A percentile compares a stretch with the other conserved stretches of the same genome.
phyloP scores from a whole-genome alignment of 2,113 vertebrate genomes.

The Laterallus jamaicensis region DNA sequence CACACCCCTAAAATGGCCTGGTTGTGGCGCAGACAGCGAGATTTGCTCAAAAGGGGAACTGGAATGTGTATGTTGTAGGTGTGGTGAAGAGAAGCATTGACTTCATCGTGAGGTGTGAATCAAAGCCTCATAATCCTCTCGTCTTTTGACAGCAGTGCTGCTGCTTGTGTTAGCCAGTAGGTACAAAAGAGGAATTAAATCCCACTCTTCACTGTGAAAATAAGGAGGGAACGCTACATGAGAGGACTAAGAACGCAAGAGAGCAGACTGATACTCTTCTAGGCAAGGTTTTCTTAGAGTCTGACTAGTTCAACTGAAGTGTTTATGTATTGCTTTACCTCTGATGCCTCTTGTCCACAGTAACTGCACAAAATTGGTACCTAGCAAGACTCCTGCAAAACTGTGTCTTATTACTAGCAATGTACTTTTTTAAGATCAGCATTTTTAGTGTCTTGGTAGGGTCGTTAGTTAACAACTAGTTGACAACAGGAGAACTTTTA shows the following conservation, averaged over 20 bases:
- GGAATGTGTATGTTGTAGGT: background rate
- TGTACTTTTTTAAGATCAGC: background rate
- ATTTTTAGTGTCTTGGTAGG: background rate
- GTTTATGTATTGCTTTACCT: background rate
- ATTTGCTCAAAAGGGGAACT: background rate
- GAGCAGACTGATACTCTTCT: background rate
- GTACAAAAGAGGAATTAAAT: background rate
- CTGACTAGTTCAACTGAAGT: background rate
- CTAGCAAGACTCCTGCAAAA: background rate
- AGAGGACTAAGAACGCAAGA: background rate
- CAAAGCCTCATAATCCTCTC: background rate
- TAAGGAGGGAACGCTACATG: background rate
- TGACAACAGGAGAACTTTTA: background rate
- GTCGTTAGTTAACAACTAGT: background rate
- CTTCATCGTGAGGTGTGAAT: background rate
- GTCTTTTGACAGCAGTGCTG: background rate
- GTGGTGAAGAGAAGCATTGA: background rate
- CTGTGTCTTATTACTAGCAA: background rate
- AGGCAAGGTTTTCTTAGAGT: background rate
- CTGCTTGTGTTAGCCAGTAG: background rate
- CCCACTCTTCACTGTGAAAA: constrained; percentile 15
- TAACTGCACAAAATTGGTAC: background rate
- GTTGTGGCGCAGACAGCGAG: background rate
- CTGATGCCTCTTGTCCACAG: background rate
- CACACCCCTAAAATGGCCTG: background rate